Conservation (phyloP, 2,888 invertebrate species). For the Tricholauxania praeusta region DNA sequence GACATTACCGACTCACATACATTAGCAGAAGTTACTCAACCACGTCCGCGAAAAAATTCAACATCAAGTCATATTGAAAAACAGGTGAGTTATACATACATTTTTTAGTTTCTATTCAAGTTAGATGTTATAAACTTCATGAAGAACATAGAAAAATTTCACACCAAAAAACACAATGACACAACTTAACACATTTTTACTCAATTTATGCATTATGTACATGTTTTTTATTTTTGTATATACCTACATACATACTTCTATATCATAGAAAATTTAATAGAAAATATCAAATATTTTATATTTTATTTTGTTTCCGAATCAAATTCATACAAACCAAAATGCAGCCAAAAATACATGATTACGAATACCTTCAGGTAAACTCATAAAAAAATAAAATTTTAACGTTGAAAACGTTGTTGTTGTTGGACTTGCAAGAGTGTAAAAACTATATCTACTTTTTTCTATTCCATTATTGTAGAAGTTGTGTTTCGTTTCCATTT, state of each 20-base stretch:
- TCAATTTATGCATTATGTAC: slow-evolving; percentile 1
- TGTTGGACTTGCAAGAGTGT: slow-evolving; percentile 6
- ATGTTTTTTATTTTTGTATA: slow-evolving; percentile 23
- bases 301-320: slow-evolving; percentile 47
- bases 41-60: slow-evolving; percentile 64
- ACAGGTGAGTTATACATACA: slow-evolving; percentile 73
- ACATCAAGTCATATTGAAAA: slow-evolving; percentile 79
- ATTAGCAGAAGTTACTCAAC: slow-evolving; percentile 54
- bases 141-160: too few species aligned
- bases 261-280: slow-evolving; percentile 17
- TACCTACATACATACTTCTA: background rate
- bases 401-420: slow-evolving; percentile 31
- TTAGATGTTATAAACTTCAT: too few species aligned
- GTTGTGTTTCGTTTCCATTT: too few species aligned
- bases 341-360: slow-evolving; percentile 68
- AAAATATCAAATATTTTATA: slow-evolving; percentile 37
- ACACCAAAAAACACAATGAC: too few species aligned
- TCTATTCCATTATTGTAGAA: too few species aligned
- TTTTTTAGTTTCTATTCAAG: too few species aligned
- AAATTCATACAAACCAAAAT: slow-evolving; percentile 50
- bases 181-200: too few species aligned
- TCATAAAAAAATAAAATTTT: slow-evolving; percentile 22
- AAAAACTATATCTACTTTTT: too few species aligned
- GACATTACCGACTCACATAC: slow-evolving; percentile 57
- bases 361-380: slow-evolving; percentile 68